A percentile compares a stretch with the other conserved stretches of the same genome.
Evolutionary conservation across 2,797 vertebrate species (phyloP).

Genomic region (Anguilla megastoma): DNA sequence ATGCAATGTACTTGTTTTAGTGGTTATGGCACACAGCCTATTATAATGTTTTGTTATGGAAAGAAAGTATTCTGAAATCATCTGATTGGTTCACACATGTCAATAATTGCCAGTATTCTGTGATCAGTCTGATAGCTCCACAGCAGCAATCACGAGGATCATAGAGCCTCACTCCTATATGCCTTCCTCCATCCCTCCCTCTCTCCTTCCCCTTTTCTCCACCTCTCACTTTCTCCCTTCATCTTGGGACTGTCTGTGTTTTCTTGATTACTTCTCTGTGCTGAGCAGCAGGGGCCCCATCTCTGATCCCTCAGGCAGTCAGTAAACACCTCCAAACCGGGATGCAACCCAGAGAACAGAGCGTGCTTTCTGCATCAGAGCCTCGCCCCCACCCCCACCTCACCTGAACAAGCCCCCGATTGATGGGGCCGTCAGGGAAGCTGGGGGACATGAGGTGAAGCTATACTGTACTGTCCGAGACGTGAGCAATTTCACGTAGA

Average conservation of each 20-base stretch:
- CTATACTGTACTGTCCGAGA: background rate
- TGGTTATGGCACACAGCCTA: background rate
- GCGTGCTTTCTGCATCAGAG: background rate
- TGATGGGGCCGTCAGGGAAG: background rate
- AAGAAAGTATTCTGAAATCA: background rate
- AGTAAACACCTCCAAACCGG: conserved; percentile 20
- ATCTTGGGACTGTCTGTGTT: background rate
- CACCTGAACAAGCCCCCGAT: conserved; percentile 15
- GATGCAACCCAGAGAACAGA: background rate
- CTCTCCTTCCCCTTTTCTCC: background rate
- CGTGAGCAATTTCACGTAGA: conserved; percentile 15
- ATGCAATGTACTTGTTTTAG: background rate
- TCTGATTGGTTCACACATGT: background rate
- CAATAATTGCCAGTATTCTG: background rate
- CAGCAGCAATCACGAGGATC: background rate
- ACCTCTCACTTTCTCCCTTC: background rate
- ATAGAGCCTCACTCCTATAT: background rate
- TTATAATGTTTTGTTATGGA: background rate
- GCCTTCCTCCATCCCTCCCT: background rate
- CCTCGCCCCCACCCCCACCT: background rate
- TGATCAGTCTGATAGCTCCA: background rate
- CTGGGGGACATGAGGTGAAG: conserved; percentile 20
- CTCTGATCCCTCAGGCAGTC: background rate
- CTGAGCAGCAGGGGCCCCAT: conserved; percentile 1
- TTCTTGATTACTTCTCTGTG: background rate